Percentiles rank a stretch among this genome's conserved stretches.
Evolutionary conservation across 2,113 vertebrate genomes (phyloP).

Genomic region (Xiphophorus hellerii): DNA sequence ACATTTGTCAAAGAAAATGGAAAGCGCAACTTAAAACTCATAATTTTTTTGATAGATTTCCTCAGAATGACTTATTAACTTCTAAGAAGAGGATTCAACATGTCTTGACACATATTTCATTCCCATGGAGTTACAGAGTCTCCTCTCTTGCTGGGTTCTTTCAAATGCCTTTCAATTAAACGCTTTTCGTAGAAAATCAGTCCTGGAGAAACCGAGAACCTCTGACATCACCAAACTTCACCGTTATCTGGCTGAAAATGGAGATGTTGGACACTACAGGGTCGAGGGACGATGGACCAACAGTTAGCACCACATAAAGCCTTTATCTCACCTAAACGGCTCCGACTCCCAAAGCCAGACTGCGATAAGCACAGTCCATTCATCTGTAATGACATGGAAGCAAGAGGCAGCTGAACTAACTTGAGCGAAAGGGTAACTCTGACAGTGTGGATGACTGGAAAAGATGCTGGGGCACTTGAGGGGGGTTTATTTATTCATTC

Average conservation of each 20-base stretch:
- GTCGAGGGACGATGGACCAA: constrained; percentile 52
- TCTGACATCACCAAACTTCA: constrained; percentile 1
- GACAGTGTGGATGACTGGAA: constrained; percentile 37
- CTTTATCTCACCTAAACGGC: constrained; percentile 79
- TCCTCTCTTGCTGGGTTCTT: neutral
- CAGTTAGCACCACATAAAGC: constrained; percentile 72
- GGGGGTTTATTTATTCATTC: constrained; percentile 2
- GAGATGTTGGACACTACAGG: constrained; percentile 45
- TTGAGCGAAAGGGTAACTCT: constrained; percentile 53
- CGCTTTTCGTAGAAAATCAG: neutral
- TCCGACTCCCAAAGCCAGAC: constrained; percentile 70
- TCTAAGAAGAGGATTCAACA: neutral
- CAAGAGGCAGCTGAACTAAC: constrained; percentile 69
- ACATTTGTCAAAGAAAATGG: no score
- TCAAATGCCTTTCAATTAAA: neutral
- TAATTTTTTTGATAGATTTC: neutral
- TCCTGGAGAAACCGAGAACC: constrained; percentile 7
- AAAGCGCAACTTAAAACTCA: no score
- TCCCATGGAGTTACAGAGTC: neutral
- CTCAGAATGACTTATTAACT: neutral
- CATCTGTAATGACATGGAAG: constrained; percentile 73
- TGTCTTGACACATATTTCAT: neutral
- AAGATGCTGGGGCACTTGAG: constrained; percentile 5
- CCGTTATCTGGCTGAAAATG: constrained; percentile 23
- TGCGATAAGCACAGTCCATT: constrained; percentile 74